phyloP scores from a whole-genome alignment of 2,888 invertebrate genomes.

The Lucinisca nassula region DNA sequence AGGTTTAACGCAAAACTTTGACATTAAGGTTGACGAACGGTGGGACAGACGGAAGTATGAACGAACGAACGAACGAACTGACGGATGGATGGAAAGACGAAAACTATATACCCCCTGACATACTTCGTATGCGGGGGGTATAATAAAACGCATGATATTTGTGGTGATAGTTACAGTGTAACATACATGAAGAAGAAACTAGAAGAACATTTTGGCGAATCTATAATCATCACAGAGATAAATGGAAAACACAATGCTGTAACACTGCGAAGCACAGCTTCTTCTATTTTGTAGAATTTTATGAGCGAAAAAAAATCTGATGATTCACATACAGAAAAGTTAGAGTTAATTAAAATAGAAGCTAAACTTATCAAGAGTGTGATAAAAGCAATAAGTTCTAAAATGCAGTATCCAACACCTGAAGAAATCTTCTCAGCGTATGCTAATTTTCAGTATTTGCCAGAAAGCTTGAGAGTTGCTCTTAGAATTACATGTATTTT shows the following conservation, averaged over 20 bases:
- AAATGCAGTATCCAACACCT: conserved; percentile 58
- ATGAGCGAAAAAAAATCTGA: conserved; percentile 30
- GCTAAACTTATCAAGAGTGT: conserved; percentile 73
- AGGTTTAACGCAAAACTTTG: too few relatives aligned
- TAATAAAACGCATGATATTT: too few relatives aligned
- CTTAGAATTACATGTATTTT: conserved; percentile 40
- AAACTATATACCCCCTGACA: too few relatives aligned
- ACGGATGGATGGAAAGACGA: too few relatives aligned
- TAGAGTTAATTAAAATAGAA: conserved; percentile 67
- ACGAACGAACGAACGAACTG: too few relatives aligned
- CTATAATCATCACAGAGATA: conserved; percentile 60
- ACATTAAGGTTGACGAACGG: too few relatives aligned
- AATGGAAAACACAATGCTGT: conserved; percentile 66
- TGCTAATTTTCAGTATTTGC: conserved; percentile 45
- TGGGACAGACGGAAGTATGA: too few relatives aligned
- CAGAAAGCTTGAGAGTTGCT: conserved; percentile 42
- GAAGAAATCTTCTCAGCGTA: conserved; percentile 40
- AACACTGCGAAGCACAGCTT: conserved; percentile 59
- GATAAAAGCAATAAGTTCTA: conserved; percentile 58
- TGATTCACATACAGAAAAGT: conserved; percentile 45
- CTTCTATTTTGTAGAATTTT: conserved; percentile 56
- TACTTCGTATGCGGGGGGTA: too few relatives aligned
- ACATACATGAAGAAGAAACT: conserved; percentile 65
- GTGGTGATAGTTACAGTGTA: conserved; percentile 18
- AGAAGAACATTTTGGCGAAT: conserved; percentile 63